Percentiles rank a stretch among this genome's conserved stretches.
Evolutionary conservation across 2,797 vertebrate genomes (phyloP).

Genomic region (Pseudocheirus occidentalis): DNA sequence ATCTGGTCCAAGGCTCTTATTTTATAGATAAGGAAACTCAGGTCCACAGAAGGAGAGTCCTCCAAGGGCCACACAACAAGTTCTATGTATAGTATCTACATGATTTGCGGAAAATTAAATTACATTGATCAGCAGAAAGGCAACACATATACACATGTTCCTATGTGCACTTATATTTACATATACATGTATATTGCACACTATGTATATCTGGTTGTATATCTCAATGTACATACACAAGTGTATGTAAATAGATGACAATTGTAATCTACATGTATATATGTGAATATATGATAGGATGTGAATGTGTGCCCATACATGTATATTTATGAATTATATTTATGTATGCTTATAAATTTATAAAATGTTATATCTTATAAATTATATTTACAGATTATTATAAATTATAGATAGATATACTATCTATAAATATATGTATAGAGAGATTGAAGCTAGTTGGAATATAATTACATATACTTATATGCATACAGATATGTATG

Average conservation of each 20-base stretch:
- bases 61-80: neutral
- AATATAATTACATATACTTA: neutral
- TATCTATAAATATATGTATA: neutral
- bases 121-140: neutral
- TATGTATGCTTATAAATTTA: too few relatives aligned
- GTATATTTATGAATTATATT: neutral
- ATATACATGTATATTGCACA: neutral
- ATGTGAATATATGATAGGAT: neutral
- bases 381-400: too few relatives aligned
- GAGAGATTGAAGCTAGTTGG: neutral
- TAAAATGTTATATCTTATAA: too few relatives aligned
- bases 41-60: neutral
- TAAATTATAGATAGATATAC: too few relatives aligned
- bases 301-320: neutral
- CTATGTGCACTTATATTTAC: neutral
- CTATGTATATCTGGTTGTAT: neutral
- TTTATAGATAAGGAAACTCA: neutral
- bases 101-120: neutral
- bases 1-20: neutral
- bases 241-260: neutral
- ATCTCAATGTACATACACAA: neutral
- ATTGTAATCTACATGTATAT: neutral
- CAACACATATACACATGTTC: accelerated
- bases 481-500: neutral
- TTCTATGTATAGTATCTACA: neutral